These are phyloP conservation scores for Athene cunicularia DNA, from an alignment of 2,113 vertebrate species.

Conservation along the genomic window DNA sequence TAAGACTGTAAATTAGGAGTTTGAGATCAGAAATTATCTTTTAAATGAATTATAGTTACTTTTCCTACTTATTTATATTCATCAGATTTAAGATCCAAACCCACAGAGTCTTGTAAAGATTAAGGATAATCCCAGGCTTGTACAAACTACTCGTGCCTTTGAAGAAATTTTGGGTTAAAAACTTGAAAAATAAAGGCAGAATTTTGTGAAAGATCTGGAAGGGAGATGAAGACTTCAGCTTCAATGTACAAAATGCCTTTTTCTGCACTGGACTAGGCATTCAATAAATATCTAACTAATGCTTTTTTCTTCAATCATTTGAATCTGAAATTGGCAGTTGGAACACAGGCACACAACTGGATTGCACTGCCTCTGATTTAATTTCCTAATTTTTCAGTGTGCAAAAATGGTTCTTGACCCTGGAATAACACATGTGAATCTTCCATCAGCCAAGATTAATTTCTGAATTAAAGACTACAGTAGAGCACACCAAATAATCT, in stretches of 20 bases:
- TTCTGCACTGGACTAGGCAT: neutral
- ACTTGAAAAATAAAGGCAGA: neutral
- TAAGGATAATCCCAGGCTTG: neutral
- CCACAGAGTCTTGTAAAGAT: neutral
- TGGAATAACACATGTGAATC: neutral
- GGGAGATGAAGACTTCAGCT: neutral
- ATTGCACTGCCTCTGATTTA: neutral
- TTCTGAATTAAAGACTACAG: neutral
- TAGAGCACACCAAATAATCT: neutral
- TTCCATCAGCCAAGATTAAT: neutral
- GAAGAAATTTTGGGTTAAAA: neutral
- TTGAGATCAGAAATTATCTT: neutral
- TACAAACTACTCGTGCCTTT: neutral
- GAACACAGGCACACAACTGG: neutral
- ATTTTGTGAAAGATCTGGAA: neutral
- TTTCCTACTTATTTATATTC: neutral
- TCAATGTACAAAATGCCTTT: neutral
- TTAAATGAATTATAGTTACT: neutral
- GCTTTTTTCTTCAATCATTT: neutral
- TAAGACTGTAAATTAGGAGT: neutral
- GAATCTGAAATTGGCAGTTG: neutral
- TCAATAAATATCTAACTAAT: neutral
- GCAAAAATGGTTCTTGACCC: neutral
- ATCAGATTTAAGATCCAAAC: neutral
- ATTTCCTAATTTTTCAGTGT: neutral